These are phyloP conservation scores for Amiota communis DNA, from an alignment of 2,888 invertebrate genomes.

Conservation along the genomic window DNA sequence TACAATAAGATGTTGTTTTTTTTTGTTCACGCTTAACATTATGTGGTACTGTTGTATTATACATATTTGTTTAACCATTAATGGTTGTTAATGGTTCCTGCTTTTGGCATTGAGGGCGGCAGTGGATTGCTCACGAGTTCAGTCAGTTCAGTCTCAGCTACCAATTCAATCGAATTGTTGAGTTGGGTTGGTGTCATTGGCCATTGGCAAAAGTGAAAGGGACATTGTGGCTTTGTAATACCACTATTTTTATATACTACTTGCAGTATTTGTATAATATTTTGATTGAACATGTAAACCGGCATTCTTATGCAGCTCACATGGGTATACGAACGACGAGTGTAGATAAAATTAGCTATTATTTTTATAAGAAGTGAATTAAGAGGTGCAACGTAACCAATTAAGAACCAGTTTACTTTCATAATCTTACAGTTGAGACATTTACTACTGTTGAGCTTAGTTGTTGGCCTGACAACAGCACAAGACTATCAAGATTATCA, in stretches of 20 bases:
- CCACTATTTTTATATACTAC: too few species aligned
- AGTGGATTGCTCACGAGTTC: not conserved
- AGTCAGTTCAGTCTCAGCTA: slow-evolving; percentile 21
- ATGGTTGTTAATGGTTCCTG: slow-evolving; percentile 63
- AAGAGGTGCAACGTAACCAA: slow-evolving; percentile 53
- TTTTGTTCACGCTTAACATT: slow-evolving; percentile 1
- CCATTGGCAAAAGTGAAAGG: slow-evolving; percentile 64
- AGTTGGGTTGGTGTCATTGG: slow-evolving; percentile 56
- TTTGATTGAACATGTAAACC: slow-evolving; percentile 30
- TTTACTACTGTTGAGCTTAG: slow-evolving; percentile 59
- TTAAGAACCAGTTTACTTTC: slow-evolving; percentile 45
- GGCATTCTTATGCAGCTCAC: slow-evolving; percentile 30
- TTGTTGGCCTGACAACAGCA: slow-evolving; percentile 55
- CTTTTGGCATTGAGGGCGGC: slow-evolving; percentile 62
- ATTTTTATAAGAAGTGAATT: slow-evolving; percentile 43
- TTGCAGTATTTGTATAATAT: not conserved
- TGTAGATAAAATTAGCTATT: slow-evolving; percentile 2
- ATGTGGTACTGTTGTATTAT: not conserved
- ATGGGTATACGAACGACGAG: slow-evolving; percentile 22
- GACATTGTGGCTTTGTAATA: slow-evolving; percentile 33
- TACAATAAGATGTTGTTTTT: not conserved
- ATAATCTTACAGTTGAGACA: slow-evolving; percentile 56
- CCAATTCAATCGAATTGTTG: not conserved
- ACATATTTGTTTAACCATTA: slow-evolving; percentile 28
- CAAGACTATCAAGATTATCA: slow-evolving; percentile 73